Evolutionary conservation across 2,888 invertebrate genomes (phyloP).

Genomic region (Dinocampus coccinellae): DNA sequence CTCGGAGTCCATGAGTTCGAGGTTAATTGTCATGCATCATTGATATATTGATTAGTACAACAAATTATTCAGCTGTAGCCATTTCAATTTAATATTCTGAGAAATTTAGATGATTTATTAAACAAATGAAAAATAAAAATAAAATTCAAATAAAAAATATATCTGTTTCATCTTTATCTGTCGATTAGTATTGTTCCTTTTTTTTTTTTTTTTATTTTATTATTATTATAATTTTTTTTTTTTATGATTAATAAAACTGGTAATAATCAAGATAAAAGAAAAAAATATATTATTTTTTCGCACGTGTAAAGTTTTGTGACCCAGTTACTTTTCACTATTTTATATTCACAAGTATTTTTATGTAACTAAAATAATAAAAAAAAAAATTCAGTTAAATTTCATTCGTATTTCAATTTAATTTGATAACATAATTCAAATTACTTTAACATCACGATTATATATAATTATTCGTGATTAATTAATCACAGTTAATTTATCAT

Average conservation of each 20-base stretch:
- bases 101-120: not conserved
- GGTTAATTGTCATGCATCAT: slow-evolving; percentile 7
- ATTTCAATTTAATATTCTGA: not conserved
- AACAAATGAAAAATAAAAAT: not conserved
- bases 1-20: slow-evolving; percentile 8
- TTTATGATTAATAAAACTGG: not conserved
- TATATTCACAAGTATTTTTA: not conserved
- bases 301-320: not conserved
- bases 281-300: no score
- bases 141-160: not conserved
- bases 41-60: not conserved
- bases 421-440: no score
- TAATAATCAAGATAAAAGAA: not conserved
- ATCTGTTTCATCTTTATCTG: not conserved
- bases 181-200: not conserved
- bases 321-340: not conserved
- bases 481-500: no score
- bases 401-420: not conserved
- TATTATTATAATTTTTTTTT: no score
- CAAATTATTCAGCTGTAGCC: not conserved
- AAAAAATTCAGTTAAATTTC: not conserved
- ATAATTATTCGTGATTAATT: no score
- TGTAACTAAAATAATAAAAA: not conserved
- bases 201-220: no score
- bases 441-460: no score